Evolutionary conservation across 2,113 vertebrate species (phyloP).

Genomic region (Austrofundulus limnaeus): DNA sequence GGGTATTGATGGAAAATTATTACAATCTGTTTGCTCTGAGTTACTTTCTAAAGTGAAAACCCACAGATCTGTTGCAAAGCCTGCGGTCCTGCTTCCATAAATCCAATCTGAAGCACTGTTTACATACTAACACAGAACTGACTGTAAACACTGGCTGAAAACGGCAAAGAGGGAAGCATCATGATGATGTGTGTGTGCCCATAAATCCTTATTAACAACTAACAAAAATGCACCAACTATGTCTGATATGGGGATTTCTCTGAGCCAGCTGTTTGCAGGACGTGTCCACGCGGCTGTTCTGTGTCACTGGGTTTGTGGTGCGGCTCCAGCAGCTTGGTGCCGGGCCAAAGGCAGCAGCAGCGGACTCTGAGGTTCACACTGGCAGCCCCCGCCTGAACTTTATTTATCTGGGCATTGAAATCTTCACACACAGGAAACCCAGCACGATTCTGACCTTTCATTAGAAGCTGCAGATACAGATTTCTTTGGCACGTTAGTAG

Average conservation of each 20-base stretch:
- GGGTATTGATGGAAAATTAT: slow-evolving; percentile 38
- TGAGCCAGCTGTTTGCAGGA: slow-evolving; percentile 30
- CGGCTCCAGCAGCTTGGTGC: slow-evolving; percentile 73
- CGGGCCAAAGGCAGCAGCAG: slow-evolving; percentile 72
- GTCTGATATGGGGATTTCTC: slow-evolving; percentile 24
- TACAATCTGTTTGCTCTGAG: slow-evolving; percentile 9
- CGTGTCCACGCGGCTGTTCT: slow-evolving; percentile 28
- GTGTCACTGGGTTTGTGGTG: slow-evolving; percentile 63
- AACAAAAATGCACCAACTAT: not conserved
- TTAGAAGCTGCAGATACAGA: slow-evolving; percentile 73
- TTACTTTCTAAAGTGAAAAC: slow-evolving; percentile 35
- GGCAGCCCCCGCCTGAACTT: slow-evolving; percentile 70
- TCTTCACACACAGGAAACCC: slow-evolving; percentile 71
- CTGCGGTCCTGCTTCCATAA: slow-evolving; percentile 1
- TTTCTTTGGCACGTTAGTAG: slow-evolving; percentile 60
- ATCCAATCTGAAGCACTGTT: not conserved
- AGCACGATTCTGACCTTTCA: slow-evolving; percentile 42
- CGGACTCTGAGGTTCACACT: slow-evolving; percentile 55
- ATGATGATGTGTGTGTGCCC: not conserved
- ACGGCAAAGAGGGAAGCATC: not conserved
- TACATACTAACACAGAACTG: not conserved
- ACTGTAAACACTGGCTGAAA: not conserved
- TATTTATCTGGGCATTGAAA: slow-evolving; percentile 77
- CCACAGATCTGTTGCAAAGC: slow-evolving; percentile 30
- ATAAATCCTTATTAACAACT: not conserved